Conservation (phyloP, 1,140 invertebrate genomes). For the Aporrectodea caliginosa region DNA sequence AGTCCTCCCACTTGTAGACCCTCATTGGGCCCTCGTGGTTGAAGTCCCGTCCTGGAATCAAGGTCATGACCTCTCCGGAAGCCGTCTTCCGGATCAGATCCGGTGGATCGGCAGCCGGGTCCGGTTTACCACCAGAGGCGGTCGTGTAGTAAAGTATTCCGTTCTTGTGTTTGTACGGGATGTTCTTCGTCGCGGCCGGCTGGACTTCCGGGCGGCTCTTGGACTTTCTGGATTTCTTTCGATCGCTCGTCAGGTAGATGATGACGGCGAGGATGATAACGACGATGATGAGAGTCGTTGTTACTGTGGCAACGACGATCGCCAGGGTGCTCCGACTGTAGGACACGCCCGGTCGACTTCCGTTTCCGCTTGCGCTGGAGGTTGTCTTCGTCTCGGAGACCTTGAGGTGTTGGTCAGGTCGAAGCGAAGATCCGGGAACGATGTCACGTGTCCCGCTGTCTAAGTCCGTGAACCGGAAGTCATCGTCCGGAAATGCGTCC, state of each 20-base stretch:
- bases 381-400: neutral
- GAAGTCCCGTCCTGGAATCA: constrained; percentile 31
- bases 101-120: neutral
- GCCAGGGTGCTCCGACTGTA: neutral
- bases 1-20: constrained; percentile 34
- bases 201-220: neutral
- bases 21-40: constrained; percentile 32
- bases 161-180: constrained; percentile 18
- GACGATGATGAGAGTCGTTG: constrained; percentile 18
- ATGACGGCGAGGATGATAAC: constrained; percentile 21
- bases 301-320: constrained; percentile 11
- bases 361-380: neutral
- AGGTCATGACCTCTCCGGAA: constrained; percentile 18
- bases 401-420: no score
- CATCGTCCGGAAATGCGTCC: no score
- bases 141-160: constrained; percentile 19
- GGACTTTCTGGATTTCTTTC: neutral
- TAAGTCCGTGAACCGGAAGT: neutral
- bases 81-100: constrained; percentile 1
- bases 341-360: neutral
- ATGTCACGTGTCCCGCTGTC: no score
- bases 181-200: neutral
- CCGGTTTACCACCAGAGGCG: neutral
- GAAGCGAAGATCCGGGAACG: no score
- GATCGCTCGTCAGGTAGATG: neutral